Base-by-base conservation (phyloP, 92 coral and sea anemone species). In the Epizoanthus ramosus region DNA sequence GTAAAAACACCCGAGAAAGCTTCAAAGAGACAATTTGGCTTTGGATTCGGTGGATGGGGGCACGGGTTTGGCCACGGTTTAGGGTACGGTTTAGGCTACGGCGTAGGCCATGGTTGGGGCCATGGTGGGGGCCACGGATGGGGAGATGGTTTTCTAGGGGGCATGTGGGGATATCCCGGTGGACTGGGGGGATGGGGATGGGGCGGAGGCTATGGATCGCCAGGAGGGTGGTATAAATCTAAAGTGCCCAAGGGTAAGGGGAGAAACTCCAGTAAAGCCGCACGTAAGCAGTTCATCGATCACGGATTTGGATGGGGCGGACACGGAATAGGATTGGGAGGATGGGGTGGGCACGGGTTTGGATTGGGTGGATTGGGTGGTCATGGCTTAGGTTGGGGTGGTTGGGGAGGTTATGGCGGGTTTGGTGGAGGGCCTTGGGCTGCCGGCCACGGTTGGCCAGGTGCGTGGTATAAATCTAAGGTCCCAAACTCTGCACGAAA, bases 391-490 rank as follows among this genome's bases (percentile, higher is more conserved):
- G 39, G 39, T 35, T 35, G 86, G 89, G 92, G 88, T 0, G 89
- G 86, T 22, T 87, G 66, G 58, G 80, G 53, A 41, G 83, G 83
- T 57, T 68, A 41, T 59, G 86, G 83, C 41, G 92, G 90, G 8
- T 31, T 35, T 7, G 93, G 92, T 39, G 71, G 81, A 33, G 94
- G 92, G 7, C 94, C 90, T 68, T 84, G 89, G 54, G 87, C 87
- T 64, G 89, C 87, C 18, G 89, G 80, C 15, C 89, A 88, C 67
- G 94, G 91, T 23, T 93, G 98, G 98, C 98, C 98, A 35, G 98
- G 98, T 24, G 91, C 59, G 79, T 93, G 98, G 98, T 93, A 93
- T 82, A 89, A 79, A 85, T 89, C 92, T 5, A 69, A 57, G 45
- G 88, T 90, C 28, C 90, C 93, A 33, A 66, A 57, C 57, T 73